These are phyloP conservation scores for Diadophis punctatus DNA, from an alignment of 2,113 vertebrate genomes.

Conservation along the genomic window DNA sequence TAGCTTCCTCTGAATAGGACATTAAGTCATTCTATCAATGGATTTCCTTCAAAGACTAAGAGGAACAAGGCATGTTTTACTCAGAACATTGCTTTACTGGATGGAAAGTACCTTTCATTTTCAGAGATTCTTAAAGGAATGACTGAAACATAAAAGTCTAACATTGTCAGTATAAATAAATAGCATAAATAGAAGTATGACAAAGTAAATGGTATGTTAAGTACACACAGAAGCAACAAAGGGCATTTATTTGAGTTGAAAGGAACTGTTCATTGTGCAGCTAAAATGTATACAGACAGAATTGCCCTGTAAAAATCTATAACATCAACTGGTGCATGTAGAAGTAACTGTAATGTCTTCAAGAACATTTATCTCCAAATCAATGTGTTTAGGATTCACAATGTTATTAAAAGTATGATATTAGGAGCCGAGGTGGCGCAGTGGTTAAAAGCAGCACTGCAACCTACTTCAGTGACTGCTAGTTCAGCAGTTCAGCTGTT, in stretches of 20 bases:
- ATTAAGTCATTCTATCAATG: conserved; percentile 15
- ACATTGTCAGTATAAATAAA: not conserved
- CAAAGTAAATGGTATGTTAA: not conserved
- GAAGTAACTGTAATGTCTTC: not conserved
- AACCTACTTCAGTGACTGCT: too few relatives aligned
- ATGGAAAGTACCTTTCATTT: not conserved
- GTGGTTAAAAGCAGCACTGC: too few relatives aligned
- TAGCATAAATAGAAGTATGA: not conserved
- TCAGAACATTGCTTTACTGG: conserved; percentile 1
- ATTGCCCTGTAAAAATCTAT: too few relatives aligned
- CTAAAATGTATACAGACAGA: not conserved
- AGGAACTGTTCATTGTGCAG: not conserved
- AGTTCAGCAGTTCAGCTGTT: too few relatives aligned
- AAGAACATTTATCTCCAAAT: not conserved
- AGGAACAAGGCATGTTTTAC: not conserved
- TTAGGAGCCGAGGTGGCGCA: too few relatives aligned
- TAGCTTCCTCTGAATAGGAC: conserved; percentile 14
- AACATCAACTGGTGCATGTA: not conserved
- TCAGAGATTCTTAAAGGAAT: not conserved
- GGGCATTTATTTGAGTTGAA: not conserved
- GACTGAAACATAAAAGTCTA: not conserved
- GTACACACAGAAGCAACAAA: not conserved
- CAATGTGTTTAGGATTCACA: not conserved
- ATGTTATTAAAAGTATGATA: not conserved
- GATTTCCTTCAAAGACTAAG: conserved; percentile 19